Percentiles rank a stretch among this genome's conserved stretches.
Conservation (phyloP, 2,888 invertebrate species). For the Augochlorella aurata region DNA sequence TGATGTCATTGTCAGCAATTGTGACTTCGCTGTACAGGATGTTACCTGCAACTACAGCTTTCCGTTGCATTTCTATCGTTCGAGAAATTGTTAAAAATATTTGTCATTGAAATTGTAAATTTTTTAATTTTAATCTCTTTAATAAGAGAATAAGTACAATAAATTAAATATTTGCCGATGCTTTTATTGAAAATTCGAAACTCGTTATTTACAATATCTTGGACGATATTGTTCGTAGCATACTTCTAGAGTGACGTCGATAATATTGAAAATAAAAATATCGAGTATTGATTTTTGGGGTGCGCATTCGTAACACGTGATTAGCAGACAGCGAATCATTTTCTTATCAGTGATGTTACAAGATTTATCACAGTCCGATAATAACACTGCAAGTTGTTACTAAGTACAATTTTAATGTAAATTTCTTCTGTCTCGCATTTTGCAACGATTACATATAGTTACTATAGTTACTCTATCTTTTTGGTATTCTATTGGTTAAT, state of each 20-base stretch:
- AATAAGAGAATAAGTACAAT: too few species aligned
- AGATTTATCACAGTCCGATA: not conserved
- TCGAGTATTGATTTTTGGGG: not conserved
- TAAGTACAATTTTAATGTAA: not conserved
- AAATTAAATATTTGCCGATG: too few species aligned
- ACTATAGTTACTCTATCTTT: too few species aligned
- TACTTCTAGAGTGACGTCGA: too few species aligned
- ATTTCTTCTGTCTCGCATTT: not conserved
- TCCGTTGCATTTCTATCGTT: not conserved
- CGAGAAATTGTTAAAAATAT: not conserved
- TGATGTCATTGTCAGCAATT: not conserved
- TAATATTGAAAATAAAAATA: not conserved
- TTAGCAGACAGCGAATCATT: not conserved
- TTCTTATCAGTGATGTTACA: slow-evolving; percentile 1
- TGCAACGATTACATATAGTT: not conserved
- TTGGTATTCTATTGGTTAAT: too few species aligned
- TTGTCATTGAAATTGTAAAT: not conserved
- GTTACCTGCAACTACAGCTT: not conserved
- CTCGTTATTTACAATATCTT: too few species aligned
- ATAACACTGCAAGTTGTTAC: not conserved
- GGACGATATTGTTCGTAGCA: too few species aligned
- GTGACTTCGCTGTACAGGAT: not conserved
- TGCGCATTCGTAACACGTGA: not conserved
- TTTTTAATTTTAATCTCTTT: too few species aligned
- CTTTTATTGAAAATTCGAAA: too few species aligned